Evolutionary conservation across 2,113 vertebrate genomes (phyloP).

Genomic region (Greenwoodochromis staneri): DNA sequence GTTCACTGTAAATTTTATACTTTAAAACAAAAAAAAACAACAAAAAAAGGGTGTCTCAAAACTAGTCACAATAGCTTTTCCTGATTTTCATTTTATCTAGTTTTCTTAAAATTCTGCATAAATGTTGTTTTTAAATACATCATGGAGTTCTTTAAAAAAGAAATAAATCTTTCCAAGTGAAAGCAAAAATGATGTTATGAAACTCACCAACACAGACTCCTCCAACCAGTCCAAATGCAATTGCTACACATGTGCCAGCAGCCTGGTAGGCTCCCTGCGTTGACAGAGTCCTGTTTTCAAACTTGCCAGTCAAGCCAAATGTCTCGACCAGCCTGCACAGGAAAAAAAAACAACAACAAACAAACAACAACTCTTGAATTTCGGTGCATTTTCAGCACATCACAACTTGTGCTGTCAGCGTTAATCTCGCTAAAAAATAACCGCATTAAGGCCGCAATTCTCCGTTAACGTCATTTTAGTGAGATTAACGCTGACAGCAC

Average conservation of each 20-base stretch:
- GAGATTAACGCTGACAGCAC: not conserved
- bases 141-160: not conserved
- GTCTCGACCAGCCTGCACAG: conserved; percentile 67
- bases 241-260: conserved; percentile 78
- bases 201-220: conserved; percentile 84
- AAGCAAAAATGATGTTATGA: not conserved
- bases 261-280: conserved; percentile 86
- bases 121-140: not conserved
- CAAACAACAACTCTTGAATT: not conserved
- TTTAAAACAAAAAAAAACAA: not conserved
- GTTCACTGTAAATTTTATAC: not conserved
- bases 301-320: conserved; percentile 66
- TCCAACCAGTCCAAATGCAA: conserved; percentile 84
- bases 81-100: not conserved
- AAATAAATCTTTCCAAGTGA: not conserved
- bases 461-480: not conserved
- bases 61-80: not conserved
- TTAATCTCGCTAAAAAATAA: not conserved
- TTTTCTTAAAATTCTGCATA: not conserved
- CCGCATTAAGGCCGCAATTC: not conserved
- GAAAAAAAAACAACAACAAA: not conserved
- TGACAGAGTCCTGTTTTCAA: conserved; percentile 6
- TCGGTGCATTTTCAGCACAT: not conserved
- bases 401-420: not conserved
- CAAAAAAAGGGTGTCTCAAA: not conserved